Conservation (phyloP, 2,888 invertebrate species). For the Leptura quadrifasciata region DNA sequence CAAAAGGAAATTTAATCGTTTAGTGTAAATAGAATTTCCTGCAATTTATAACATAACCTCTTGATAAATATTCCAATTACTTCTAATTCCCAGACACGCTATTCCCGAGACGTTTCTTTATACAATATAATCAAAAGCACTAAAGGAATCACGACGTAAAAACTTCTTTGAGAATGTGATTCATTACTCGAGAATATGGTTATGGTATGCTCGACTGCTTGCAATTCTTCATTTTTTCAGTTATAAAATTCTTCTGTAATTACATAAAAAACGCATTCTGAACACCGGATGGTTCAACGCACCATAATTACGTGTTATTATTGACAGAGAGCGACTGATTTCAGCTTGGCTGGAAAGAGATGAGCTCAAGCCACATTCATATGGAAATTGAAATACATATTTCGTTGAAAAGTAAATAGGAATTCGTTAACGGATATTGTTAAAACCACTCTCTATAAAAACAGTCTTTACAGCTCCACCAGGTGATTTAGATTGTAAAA, state of each 20-base stretch:
- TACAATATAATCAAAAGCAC: conserved; percentile 21
- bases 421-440: conserved; percentile 31
- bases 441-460: conserved; percentile 6
- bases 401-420: conserved; percentile 35
- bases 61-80: conserved; percentile 38
- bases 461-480: conserved; percentile 5
- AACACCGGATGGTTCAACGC: conserved; percentile 43
- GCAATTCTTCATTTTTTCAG: conserved; percentile 44
- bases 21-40: neutral
- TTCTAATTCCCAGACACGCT: conserved; percentile 30
- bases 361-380: conserved; percentile 21
- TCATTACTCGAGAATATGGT: conserved; percentile 40
- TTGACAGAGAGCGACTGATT: conserved; percentile 33
- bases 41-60: conserved; percentile 4
- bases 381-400: conserved; percentile 33
- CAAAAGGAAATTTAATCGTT: neutral
- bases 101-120: conserved; percentile 23
- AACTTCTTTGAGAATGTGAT: conserved; percentile 31
- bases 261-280: conserved; percentile 44
- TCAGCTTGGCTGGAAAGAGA: conserved; percentile 10
- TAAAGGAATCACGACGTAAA: conserved; percentile 31
- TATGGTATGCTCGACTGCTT: conserved; percentile 42
- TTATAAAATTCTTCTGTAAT: conserved; percentile 48
- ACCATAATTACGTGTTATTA: conserved; percentile 44
- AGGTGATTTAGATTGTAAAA: neutral